Evolutionary conservation across 2,888 invertebrate genomes (phyloP).

Genomic region (Rhamnusium bicolor): DNA sequence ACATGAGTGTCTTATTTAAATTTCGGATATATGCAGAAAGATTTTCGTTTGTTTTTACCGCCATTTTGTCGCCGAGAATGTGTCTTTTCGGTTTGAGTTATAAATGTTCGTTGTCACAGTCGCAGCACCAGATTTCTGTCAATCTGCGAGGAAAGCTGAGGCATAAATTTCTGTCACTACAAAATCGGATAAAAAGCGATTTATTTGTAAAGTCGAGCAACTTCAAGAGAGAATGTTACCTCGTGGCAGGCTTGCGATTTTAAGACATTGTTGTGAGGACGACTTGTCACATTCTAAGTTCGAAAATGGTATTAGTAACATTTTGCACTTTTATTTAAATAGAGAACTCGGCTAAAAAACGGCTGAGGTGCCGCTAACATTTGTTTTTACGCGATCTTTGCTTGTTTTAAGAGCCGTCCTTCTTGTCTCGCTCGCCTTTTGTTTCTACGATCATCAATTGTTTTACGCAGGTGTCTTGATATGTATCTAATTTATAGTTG

Average conservation of each 20-base stretch:
- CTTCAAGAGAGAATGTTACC: conserved; percentile 58
- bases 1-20: conserved; percentile 66
- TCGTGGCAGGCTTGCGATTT: conserved; percentile 15
- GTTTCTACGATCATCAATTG: conserved; percentile 64
- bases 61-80: conserved; percentile 67
- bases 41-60: conserved; percentile 63
- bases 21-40: conserved; percentile 59
- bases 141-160: conserved; percentile 61
- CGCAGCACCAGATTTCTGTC: conserved; percentile 68
- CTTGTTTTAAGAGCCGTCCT: conserved; percentile 57
- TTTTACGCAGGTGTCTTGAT: conserved; percentile 69
- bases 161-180: conserved; percentile 68
- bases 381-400: conserved; percentile 66
- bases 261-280: background rate
- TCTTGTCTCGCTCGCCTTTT: conserved; percentile 57
- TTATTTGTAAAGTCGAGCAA: conserved; percentile 65
- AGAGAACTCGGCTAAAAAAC: conserved; percentile 59
- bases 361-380: conserved; percentile 65
- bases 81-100: conserved; percentile 63
- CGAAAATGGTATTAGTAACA: conserved; percentile 62
- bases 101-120: conserved; percentile 65
- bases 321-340: conserved; percentile 65
- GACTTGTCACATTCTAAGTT: conserved; percentile 56
- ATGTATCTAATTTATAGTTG: conserved; percentile 68
- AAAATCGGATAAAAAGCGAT: conserved; percentile 69